Percentiles rank a stretch among this genome's conserved stretches.
Evolutionary conservation across 2,113 vertebrate genomes (phyloP).

Genomic region (Bombycilla garrulus): DNA sequence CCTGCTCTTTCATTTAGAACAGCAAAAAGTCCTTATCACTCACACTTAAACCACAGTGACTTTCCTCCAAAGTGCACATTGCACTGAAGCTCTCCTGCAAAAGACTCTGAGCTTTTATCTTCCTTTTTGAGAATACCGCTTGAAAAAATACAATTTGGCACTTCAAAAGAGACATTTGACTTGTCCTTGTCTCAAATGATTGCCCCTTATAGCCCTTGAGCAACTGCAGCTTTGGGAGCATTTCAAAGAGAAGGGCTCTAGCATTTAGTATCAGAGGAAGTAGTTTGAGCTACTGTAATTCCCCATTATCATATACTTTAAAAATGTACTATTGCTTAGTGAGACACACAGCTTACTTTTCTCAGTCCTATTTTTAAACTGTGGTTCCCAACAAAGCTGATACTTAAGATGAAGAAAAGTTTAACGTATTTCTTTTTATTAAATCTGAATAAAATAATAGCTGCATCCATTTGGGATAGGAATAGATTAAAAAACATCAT

Average conservation of each 20-base stretch:
- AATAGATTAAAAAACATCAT: neutral
- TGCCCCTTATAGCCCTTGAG: neutral
- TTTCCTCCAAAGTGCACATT: neutral
- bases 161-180: constrained; percentile 30
- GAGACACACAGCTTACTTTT: neutral
- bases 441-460: neutral
- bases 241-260: constrained; percentile 18
- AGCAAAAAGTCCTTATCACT: neutral
- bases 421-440: neutral
- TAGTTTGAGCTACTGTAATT: neutral
- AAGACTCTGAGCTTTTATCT: neutral
- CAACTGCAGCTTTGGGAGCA: neutral
- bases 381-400: neutral
- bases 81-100: neutral
- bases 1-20: neutral
- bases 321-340: neutral
- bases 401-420: neutral
- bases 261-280: neutral
- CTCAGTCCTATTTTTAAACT: neutral
- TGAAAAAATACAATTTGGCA: neutral
- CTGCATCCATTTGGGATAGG: neutral
- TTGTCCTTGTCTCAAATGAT: constrained; percentile 10
- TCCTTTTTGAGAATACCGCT: neutral
- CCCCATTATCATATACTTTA: neutral
- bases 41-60: neutral